Percentiles rank a stretch among this genome's conserved stretches.
phyloP scores from a whole-genome alignment of 2,113 vertebrate species.

The Patagioenas fasciata region DNA sequence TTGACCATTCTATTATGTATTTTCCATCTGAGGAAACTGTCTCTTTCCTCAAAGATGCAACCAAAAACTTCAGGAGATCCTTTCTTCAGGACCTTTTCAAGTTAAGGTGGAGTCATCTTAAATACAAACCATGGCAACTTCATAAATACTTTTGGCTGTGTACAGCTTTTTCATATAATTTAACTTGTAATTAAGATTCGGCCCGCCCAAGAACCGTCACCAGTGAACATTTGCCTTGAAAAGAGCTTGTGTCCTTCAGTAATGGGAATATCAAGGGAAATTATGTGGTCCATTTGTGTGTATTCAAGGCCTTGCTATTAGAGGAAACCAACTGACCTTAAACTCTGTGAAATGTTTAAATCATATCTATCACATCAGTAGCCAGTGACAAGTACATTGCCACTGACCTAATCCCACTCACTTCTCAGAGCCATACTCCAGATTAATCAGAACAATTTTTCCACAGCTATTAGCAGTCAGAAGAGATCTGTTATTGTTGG shows the following conservation, averaged over 20 bases:
- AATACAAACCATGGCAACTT: not conserved
- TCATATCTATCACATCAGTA: accelerated
- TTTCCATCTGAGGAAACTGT: not conserved
- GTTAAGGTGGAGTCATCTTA: not conserved
- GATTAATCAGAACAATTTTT: not conserved
- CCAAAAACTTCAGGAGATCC: not conserved
- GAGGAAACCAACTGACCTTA: accelerated
- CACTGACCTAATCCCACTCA: not conserved
- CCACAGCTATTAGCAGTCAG: not conserved
- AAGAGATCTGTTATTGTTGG: not conserved
- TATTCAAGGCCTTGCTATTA: not conserved
- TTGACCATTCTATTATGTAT: not conserved
- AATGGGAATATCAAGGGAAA: not conserved
- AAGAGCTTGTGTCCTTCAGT: accelerated
- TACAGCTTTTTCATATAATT: not conserved
- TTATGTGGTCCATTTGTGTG: not conserved
- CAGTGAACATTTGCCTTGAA: not conserved
- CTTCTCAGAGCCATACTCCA: not conserved
- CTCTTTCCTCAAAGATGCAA: not conserved
- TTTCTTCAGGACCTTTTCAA: not conserved
- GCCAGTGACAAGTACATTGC: not conserved
- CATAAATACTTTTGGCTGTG: not conserved
- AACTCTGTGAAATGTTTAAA: not conserved
- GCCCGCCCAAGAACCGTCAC: accelerated
- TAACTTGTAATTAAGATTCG: not conserved